These are phyloP conservation scores for Vidua macroura DNA, from an alignment of 2,113 vertebrate species.

Conservation along the genomic window DNA sequence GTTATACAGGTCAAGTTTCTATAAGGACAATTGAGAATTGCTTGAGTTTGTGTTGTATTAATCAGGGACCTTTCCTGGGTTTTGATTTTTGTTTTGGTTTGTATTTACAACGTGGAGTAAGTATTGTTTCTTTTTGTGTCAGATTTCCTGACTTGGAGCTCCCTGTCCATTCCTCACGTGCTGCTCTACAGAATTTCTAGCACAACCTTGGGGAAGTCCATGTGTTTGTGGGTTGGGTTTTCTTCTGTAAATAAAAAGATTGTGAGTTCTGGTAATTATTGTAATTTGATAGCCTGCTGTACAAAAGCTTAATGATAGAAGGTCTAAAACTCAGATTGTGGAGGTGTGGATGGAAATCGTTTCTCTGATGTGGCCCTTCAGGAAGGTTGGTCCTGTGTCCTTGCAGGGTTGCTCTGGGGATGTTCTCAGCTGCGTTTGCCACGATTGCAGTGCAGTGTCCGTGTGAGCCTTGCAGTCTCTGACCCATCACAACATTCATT, in stretches of 20 bases:
- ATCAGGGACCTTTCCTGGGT: neutral
- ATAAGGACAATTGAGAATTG: neutral
- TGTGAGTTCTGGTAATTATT: neutral
- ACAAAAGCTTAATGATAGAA: neutral
- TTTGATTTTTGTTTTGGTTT: neutral
- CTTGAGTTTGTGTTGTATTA: neutral
- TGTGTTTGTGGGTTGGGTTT: neutral
- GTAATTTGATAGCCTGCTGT: neutral
- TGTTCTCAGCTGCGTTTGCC: neutral
- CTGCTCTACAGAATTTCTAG: neutral
- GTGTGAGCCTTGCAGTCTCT: neutral
- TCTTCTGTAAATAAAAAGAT: neutral
- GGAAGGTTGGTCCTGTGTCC: neutral
- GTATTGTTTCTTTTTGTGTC: neutral
- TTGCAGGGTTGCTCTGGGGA: neutral
- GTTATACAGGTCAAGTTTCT: neutral
- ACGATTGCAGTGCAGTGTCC: neutral
- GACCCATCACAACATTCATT: neutral
- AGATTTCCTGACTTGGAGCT: neutral
- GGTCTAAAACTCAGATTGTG: neutral
- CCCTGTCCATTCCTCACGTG: neutral
- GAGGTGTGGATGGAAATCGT: neutral
- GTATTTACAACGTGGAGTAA: neutral
- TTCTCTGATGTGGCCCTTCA: neutral
- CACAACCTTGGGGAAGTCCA: rapidly evolving